Evolutionary conservation across 2,797 vertebrate species (phyloP), one percentile per base, ranked within the genome.

Genomic region (Peromyscus attwateri): DNA sequence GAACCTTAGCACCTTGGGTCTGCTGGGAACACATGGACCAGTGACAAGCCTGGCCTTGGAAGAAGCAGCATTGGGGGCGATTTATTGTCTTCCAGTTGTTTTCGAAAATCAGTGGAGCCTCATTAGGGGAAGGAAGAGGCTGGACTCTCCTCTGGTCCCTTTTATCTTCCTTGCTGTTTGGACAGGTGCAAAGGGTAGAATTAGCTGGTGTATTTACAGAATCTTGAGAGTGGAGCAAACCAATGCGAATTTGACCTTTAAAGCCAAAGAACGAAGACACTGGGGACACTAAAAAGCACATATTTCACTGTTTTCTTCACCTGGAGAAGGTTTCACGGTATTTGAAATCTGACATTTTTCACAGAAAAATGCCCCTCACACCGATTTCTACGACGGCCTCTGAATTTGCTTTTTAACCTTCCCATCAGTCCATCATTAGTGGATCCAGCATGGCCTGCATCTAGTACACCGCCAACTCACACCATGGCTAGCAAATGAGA

Each of bases 41-140:
- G 95, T 97, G 77, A 89, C 92, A 37, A 98, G 96, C 92, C 92
- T 95, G 66, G 96, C 91, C 75, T 90, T 87, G 37, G 70, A 79
- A 96, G 96, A 89, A 90, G 79, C 82, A 95, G 77, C 95, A 95
- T 94, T 95, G 95, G 96, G 95, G 0, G 0, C 16, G 97, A 98
- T 98, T 98, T 98, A 98, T 92, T 98, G 97, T 97, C 97, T 98
- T 98, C 98, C 94, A 97, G 97, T 98, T 98, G 98, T 98, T 98
- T 97, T 94, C 82, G 94, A 98, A 98, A 96, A 95, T 95, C 97
- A 97, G 91, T 97, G 96, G 96, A 91, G 79, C 96, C 97, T 98
- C 97, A 97, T 98, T 98, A 98, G 98, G 92, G 94, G 96, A 97
- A 98, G 97, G 46, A 91, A 97, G 92, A 96, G 94, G 97, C 91